These are phyloP conservation scores for Apteryx mantelli DNA, from an alignment of 2,113 vertebrate genomes.

Conservation along the genomic window DNA sequence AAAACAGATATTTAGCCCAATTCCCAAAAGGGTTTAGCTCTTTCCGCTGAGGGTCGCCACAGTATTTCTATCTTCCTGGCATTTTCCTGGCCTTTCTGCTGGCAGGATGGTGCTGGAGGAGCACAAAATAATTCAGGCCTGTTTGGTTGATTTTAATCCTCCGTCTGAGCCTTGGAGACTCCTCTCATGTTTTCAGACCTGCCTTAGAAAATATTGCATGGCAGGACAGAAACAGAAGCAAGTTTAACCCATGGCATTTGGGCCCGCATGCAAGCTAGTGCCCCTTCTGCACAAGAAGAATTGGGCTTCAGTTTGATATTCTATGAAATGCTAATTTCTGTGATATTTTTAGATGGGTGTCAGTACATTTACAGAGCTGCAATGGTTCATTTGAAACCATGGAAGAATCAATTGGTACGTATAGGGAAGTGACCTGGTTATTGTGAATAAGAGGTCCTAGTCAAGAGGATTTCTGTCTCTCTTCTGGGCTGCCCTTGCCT, in stretches of 20 bases:
- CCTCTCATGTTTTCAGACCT: background rate
- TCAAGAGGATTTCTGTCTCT: background rate
- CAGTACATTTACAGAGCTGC: background rate
- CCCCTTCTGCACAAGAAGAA: background rate
- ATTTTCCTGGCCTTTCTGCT: background rate
- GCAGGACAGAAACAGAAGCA: background rate
- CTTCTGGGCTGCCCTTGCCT: background rate
- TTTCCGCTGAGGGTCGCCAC: too few relatives aligned
- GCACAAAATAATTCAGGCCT: background rate
- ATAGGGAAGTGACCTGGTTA: background rate
- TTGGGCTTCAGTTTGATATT: background rate
- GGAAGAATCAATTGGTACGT: background rate
- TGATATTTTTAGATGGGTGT: background rate
- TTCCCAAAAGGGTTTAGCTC: background rate
- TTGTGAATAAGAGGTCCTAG: background rate
- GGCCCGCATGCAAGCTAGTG: accelerated
- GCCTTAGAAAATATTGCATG: background rate
- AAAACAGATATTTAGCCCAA: background rate
- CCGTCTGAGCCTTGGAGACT: background rate
- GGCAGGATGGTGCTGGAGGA: background rate
- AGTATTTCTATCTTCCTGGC: background rate
- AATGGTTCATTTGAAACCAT: background rate
- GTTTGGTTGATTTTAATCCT: background rate
- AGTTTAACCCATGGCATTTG: background rate
- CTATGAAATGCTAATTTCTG: background rate